phyloP scores from a whole-genome alignment of 2,888 invertebrate genomes.

The Merodon equestris region DNA sequence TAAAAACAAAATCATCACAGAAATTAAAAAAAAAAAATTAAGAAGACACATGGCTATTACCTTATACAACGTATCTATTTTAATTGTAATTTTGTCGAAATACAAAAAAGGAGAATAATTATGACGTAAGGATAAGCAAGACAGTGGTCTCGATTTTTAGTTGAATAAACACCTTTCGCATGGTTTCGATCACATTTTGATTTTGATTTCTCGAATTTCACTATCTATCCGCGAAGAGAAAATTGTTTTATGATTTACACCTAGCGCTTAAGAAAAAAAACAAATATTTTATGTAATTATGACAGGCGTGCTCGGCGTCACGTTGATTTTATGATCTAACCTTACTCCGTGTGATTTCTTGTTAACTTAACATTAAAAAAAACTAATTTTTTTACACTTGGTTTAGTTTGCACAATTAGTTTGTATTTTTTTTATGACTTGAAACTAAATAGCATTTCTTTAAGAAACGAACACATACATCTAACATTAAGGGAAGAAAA shows the following conservation, averaged over 20 bases:
- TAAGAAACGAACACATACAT: slow-evolving; percentile 2
- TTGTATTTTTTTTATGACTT: slow-evolving; percentile 38
- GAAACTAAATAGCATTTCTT: slow-evolving; percentile 24
- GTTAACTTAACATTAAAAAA: slow-evolving; percentile 55
- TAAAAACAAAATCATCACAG: slow-evolving; percentile 53
- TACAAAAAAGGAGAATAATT: slow-evolving; percentile 10
- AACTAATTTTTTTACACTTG: slow-evolving; percentile 52
- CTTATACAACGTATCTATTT: slow-evolving; percentile 55
- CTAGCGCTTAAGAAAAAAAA: neutral
- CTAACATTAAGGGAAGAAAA: slow-evolving; percentile 22
- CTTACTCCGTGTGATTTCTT: slow-evolving; percentile 63
- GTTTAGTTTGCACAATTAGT: slow-evolving; percentile 35
- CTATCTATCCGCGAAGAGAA: too few relatives aligned
- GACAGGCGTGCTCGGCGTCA: slow-evolving; percentile 7
- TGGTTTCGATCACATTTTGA: slow-evolving; percentile 50
- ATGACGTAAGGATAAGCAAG: slow-evolving; percentile 24
- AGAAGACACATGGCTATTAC: slow-evolving; percentile 48
- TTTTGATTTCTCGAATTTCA: too few relatives aligned
- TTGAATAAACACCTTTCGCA: slow-evolving; percentile 30
- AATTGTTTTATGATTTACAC: slow-evolving; percentile 1
- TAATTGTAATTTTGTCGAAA: slow-evolving; percentile 59
- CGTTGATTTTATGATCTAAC: slow-evolving; percentile 40
- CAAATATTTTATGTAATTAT: slow-evolving; percentile 14
- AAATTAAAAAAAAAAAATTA: slow-evolving; percentile 34
- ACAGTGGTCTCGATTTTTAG: slow-evolving; percentile 28